Percentiles rank a stretch among this genome's conserved stretches.
phyloP scores from a whole-genome alignment of 2,113 vertebrate genomes.

The Xenopus laevis region DNA sequence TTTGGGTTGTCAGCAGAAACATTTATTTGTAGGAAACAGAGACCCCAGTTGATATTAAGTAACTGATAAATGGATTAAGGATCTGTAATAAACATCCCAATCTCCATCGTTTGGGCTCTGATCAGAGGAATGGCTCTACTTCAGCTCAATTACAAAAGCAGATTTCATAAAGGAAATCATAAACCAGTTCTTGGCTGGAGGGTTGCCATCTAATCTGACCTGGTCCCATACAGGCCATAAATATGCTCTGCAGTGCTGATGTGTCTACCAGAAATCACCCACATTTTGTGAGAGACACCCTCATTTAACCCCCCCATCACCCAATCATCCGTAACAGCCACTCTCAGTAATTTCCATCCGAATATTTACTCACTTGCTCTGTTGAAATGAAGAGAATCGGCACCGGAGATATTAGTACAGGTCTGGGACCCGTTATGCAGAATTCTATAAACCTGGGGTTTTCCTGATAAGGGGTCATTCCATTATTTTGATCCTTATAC shows the following conservation, averaged over 20 bases:
- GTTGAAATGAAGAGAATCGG: no score
- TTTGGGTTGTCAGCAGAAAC: neutral
- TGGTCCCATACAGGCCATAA: neutral
- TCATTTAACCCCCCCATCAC: no score
- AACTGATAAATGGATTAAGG: neutral
- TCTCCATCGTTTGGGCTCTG: neutral
- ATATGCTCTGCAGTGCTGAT: constrained; percentile 3
- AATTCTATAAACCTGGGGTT: no score
- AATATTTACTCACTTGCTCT: no score
- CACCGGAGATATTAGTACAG: no score
- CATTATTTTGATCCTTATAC: no score
- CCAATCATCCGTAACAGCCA: no score
- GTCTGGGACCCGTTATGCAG: no score
- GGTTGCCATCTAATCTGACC: neutral
- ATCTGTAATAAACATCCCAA: neutral
- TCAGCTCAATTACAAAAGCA: neutral
- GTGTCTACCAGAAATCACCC: neutral
- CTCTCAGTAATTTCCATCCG: no score
- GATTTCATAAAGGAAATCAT: neutral
- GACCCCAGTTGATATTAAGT: neutral
- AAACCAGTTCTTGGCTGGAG: neutral
- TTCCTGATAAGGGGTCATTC: no score
- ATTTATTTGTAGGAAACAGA: neutral
- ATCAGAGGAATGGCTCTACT: neutral
- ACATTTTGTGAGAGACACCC: no score